Evolutionary conservation across 2,113 vertebrate species (phyloP).

Genomic region (Baryphthengus martii): DNA sequence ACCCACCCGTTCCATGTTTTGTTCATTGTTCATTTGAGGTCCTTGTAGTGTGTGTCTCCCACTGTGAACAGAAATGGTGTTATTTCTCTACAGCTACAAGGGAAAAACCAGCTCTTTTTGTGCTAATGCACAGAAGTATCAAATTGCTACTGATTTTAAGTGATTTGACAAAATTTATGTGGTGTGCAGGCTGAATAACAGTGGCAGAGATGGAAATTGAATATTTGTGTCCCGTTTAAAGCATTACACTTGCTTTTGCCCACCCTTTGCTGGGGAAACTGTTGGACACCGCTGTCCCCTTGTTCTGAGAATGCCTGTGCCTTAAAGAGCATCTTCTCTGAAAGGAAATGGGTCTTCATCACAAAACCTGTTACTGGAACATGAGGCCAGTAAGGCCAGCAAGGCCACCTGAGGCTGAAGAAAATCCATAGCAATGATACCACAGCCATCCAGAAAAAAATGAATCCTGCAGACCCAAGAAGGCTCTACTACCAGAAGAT

Average conservation of each 20-base stretch:
- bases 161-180: background rate
- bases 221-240: background rate
- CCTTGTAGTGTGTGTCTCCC: background rate
- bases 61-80: background rate
- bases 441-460: background rate
- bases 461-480: background rate
- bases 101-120: background rate
- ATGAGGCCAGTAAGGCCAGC: background rate
- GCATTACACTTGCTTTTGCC: background rate
- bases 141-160: background rate
- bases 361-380: background rate
- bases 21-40: background rate
- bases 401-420: background rate
- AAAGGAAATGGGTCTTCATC: background rate
- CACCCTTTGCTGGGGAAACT: background rate
- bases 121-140: accelerated
- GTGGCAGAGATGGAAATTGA: background rate
- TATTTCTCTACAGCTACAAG: background rate
- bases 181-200: background rate
- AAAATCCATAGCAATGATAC: background rate
- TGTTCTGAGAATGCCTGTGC: background rate
- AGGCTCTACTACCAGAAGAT: background rate
- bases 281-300: background rate
- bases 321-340: background rate
- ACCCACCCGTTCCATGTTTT: background rate